These are phyloP conservation scores for Trinectes maculatus DNA, from an alignment of 2,113 vertebrate genomes.

Conservation along the genomic window DNA sequence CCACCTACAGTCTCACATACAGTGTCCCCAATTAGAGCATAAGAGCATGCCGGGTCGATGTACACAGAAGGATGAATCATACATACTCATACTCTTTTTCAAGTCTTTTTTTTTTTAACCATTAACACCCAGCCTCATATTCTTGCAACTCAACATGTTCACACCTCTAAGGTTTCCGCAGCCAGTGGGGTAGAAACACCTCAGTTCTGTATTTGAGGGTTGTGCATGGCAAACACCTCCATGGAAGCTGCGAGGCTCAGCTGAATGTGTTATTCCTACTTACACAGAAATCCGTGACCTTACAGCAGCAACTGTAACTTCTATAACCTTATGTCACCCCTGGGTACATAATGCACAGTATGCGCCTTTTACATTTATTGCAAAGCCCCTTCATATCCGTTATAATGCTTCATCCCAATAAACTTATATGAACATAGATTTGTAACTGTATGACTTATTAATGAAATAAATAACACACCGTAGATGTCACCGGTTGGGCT, in stretches of 20 bases:
- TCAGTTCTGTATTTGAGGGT: neutral
- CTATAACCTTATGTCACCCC: neutral
- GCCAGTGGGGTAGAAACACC: neutral
- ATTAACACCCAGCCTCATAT: conserved; percentile 35
- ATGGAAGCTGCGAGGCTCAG: conserved; percentile 1
- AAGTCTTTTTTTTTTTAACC: neutral
- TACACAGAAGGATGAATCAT: conserved; percentile 7
- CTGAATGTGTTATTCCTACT: neutral
- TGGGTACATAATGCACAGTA: neutral
- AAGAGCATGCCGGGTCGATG: conserved; percentile 28
- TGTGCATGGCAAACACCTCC: conserved; percentile 25
- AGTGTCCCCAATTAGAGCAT: conserved; percentile 48
- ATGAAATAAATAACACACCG: conserved; percentile 29
- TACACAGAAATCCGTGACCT: conserved; percentile 14
- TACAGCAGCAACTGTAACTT: conserved; percentile 7
- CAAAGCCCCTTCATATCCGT: conserved; percentile 13
- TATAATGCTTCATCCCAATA: conserved; percentile 24
- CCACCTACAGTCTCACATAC: conserved; percentile 8
- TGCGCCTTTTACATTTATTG: conserved; percentile 5
- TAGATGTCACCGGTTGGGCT: conserved; percentile 33
- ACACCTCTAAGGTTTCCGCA: conserved; percentile 9
- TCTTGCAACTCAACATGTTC: conserved; percentile 21
- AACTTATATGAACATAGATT: conserved; percentile 8
- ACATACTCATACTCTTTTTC: conserved; percentile 1
- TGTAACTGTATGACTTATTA: conserved; percentile 42